These are phyloP conservation scores for Cololabis saira DNA, from an alignment of 2,113 vertebrate genomes.

Conservation along the genomic window DNA sequence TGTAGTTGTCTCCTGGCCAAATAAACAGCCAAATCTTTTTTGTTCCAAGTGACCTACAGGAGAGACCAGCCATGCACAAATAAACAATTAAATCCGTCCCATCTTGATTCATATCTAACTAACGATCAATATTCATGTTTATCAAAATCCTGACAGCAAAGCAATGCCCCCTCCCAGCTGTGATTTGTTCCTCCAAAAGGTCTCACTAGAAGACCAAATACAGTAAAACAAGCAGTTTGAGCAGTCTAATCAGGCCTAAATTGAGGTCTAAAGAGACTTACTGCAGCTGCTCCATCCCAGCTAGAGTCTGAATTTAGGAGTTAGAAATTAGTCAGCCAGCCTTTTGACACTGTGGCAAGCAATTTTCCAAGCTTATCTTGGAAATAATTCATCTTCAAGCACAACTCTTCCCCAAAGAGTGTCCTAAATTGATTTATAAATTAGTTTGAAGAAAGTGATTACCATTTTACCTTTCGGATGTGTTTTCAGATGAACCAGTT, in stretches of 20 bases:
- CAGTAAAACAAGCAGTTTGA: slow-evolving; percentile 4
- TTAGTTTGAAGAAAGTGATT: slow-evolving; percentile 25
- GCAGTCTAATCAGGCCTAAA: slow-evolving; percentile 28
- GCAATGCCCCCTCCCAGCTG: slow-evolving; percentile 5
- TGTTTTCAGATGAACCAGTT: slow-evolving; percentile 13
- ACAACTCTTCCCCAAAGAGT: not conserved
- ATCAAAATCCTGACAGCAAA: slow-evolving; percentile 6
- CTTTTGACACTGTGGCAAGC: slow-evolving; percentile 20
- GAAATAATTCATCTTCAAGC: slow-evolving; percentile 21
- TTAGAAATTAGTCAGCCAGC: slow-evolving; percentile 22
- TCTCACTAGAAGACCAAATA: slow-evolving; percentile 20
- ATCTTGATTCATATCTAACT: not conserved
- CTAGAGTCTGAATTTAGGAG: slow-evolving; percentile 35
- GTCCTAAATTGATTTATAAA: slow-evolving; percentile 42
- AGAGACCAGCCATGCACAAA: not conserved
- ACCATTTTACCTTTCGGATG: slow-evolving; percentile 4
- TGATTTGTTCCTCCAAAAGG: slow-evolving; percentile 44
- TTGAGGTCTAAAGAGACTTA: slow-evolving; percentile 3
- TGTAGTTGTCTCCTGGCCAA: not conserved
- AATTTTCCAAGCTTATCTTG: slow-evolving; percentile 31
- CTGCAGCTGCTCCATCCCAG: not conserved
- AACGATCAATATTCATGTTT: not conserved
- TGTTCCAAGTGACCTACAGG: not conserved
- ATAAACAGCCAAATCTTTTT: not conserved
- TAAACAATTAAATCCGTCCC: not conserved